A percentile compares a stretch with the other conserved stretches of the same genome.
These are phyloP conservation scores for Tubulanus polymorphus DNA, from an alignment of 2,888 invertebrate species.

Conservation along the genomic window DNA sequence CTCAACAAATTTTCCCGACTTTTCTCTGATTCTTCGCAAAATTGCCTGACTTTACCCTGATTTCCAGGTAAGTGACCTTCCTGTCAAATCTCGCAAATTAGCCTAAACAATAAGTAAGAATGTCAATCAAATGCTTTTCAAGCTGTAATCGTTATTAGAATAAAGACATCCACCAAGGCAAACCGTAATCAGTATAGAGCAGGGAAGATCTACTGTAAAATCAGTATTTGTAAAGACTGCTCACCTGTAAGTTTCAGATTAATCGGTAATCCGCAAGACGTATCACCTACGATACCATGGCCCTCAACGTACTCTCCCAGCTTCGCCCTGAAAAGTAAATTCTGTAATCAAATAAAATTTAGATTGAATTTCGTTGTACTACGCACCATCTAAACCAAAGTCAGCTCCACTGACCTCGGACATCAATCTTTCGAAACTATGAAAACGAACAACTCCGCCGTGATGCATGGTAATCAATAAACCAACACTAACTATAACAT, in stretches of 20 bases:
- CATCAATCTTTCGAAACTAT: constrained; percentile 29
- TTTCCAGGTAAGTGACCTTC: neutral
- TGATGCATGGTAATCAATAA: constrained; percentile 32
- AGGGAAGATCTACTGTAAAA: too few species aligned
- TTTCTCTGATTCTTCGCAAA: neutral
- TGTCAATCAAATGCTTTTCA: too few species aligned
- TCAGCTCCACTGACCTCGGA: constrained; percentile 18
- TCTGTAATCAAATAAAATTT: neutral
- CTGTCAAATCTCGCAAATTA: too few species aligned
- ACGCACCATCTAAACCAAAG: too few species aligned
- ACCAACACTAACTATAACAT: constrained; percentile 28
- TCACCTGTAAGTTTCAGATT: constrained; percentile 32
- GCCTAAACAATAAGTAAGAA: too few species aligned
- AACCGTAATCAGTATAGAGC: too few species aligned
- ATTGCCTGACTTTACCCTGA: neutral
- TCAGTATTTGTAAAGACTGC: too few species aligned
- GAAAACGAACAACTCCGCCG: constrained; percentile 27
- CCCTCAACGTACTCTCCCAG: neutral
- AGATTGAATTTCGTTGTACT: too few species aligned
- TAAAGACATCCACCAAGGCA: too few species aligned
- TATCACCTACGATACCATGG: constrained; percentile 13
- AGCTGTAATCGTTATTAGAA: too few species aligned
- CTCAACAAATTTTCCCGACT: too few species aligned
- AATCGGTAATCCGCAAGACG: constrained; percentile 24
- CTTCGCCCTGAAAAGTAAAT: constrained; percentile 4